Evolutionary conservation across 2,113 vertebrate species (phyloP).

Genomic region (Mesitornis unicolor): DNA sequence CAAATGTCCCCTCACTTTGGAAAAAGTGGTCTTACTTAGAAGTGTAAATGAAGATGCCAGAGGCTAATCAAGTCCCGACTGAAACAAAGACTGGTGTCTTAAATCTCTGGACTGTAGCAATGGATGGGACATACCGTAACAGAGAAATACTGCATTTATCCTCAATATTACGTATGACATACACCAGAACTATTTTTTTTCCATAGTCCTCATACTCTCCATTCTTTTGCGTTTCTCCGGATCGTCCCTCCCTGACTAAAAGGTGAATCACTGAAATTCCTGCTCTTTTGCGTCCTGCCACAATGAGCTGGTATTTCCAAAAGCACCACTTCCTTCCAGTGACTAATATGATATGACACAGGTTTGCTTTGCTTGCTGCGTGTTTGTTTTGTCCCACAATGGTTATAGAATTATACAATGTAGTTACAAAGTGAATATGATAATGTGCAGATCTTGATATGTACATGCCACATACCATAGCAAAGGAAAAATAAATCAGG

Average conservation of each 20-base stretch:
- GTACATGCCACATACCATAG: neutral
- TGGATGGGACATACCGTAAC: neutral
- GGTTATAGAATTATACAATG: neutral
- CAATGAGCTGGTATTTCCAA: slow-evolving; percentile 11
- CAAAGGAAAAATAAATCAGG: neutral
- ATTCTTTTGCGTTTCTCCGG: neutral
- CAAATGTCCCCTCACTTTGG: neutral
- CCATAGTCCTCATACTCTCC: neutral
- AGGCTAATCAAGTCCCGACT: neutral
- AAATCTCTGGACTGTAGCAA: neutral
- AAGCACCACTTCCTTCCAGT: neutral
- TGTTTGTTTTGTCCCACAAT: neutral
- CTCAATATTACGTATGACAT: neutral
- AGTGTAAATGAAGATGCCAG: slow-evolving; percentile 17
- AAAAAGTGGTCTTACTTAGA: slow-evolving; percentile 8
- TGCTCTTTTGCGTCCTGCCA: neutral
- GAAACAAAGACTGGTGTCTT: neutral
- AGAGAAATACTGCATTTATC: neutral
- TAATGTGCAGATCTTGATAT: neutral
- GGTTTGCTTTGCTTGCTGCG: neutral
- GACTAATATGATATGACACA: neutral
- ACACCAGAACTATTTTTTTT: neutral
- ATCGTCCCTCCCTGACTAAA: neutral
- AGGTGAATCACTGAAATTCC: slow-evolving; percentile 13
- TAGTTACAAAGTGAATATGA: neutral